Conservation (phyloP, 2,888 invertebrate genomes). For the Geophilus truncorum region DNA sequence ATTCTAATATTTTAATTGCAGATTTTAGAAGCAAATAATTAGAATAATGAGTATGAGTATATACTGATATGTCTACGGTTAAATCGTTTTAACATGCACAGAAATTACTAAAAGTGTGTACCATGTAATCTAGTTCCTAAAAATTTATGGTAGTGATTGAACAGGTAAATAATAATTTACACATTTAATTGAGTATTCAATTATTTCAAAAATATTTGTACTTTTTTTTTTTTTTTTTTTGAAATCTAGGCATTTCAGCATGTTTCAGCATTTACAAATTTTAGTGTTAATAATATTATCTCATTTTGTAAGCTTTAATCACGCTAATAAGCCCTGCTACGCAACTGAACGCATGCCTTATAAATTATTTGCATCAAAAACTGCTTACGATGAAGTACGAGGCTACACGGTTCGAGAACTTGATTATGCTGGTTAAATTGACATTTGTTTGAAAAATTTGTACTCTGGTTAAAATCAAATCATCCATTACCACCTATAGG, state of each 20-base stretch:
- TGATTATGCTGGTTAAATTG: neutral
- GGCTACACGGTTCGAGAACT: neutral
- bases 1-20: neutral
- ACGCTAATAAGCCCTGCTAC: constrained; percentile 51
- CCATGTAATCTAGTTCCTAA: neutral
- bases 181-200: neutral
- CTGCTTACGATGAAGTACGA: constrained; percentile 59
- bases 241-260: neutral
- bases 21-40: neutral
- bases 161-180: neutral
- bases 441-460: neutral
- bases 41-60: neutral
- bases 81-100: too few species aligned
- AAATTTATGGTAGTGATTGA: neutral
- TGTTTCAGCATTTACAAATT: neutral
- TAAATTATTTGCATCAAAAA: constrained; percentile 65
- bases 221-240: neutral
- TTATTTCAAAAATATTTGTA: too few species aligned
- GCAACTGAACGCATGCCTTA: constrained; percentile 60
- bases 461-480: neutral
- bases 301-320: neutral
- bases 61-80: too few species aligned
- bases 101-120: too few species aligned
- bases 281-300: neutral
- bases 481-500: constrained; percentile 51